Percentiles rank a stretch among this genome's conserved stretches.
These are phyloP conservation scores for Acomys russatus DNA, from an alignment of 2,797 vertebrate genomes.

Conservation along the genomic window DNA sequence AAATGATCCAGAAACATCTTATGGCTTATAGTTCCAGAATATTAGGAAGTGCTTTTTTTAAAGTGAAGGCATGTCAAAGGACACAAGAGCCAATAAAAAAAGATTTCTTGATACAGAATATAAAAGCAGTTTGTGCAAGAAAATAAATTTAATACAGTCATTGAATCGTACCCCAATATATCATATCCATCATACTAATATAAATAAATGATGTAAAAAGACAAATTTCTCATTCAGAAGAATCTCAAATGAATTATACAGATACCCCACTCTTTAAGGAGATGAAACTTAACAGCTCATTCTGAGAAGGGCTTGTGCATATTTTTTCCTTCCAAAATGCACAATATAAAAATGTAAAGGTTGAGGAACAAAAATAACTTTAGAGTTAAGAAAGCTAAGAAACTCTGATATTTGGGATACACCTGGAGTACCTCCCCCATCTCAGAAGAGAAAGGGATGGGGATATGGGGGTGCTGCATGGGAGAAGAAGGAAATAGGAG, in stretches of 20 bases:
- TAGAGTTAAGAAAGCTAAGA: not conserved
- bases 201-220: not conserved
- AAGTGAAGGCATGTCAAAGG: not conserved
- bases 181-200: not conserved
- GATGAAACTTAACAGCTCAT: not conserved
- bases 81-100: not conserved
- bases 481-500: no score
- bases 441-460: no score
- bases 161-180: not conserved
- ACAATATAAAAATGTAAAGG: not conserved
- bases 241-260: not conserved
- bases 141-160: conserved; percentile 28
- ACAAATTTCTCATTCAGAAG: not conserved
- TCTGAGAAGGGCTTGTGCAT: not conserved
- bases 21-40: not conserved
- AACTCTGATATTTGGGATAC: not conserved
- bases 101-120: not conserved
- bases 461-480: no score
- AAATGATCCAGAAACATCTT: not conserved
- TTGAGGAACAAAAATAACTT: not conserved
- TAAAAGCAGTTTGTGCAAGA: not conserved
- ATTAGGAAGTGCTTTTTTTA: conserved; percentile 21
- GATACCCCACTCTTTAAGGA: not conserved
- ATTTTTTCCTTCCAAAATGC: not conserved
- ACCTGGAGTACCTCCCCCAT: no score